These are phyloP conservation scores for Elachura formosa DNA, from an alignment of 2,113 vertebrate species.

Conservation along the genomic window DNA sequence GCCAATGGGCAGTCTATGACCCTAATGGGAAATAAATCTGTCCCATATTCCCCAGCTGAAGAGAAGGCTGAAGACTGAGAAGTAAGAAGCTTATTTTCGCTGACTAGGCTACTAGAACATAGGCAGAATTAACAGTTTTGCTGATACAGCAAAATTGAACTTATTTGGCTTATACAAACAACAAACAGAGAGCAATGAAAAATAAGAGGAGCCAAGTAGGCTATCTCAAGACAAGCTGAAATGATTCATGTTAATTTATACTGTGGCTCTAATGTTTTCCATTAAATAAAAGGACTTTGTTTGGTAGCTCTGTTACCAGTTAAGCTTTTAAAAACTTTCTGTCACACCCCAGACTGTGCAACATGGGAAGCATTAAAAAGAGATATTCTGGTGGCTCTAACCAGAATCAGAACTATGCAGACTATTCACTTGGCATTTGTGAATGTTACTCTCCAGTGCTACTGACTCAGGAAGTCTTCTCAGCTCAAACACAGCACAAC, in stretches of 20 bases:
- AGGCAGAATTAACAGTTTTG: not conserved
- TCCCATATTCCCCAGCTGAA: not conserved
- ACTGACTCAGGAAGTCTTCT: not conserved
- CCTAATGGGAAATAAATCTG: not conserved
- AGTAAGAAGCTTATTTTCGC: conserved; percentile 41
- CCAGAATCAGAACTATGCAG: not conserved
- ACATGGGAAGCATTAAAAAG: not conserved
- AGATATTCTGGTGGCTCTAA: not conserved
- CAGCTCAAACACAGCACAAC: not conserved
- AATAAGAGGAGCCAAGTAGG: not conserved
- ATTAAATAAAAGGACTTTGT: conserved; percentile 9
- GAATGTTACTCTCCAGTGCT: not conserved
- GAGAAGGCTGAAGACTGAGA: conserved; percentile 10
- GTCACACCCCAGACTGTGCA: not conserved
- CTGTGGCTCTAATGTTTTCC: not conserved
- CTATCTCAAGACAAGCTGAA: not conserved
- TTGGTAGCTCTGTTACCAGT: not conserved
- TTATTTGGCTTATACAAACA: not conserved
- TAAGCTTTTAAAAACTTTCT: not conserved
- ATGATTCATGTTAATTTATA: not conserved
- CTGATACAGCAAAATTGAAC: not conserved
- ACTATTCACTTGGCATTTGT: not conserved
- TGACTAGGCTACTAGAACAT: not conserved
- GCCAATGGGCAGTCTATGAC: not conserved
- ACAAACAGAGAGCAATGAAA: not conserved